Evolutionary conservation across 2,888 invertebrate genomes (phyloP), one percentile per base, ranked within the genome.

Genomic region (Pilophorus perplexus): DNA sequence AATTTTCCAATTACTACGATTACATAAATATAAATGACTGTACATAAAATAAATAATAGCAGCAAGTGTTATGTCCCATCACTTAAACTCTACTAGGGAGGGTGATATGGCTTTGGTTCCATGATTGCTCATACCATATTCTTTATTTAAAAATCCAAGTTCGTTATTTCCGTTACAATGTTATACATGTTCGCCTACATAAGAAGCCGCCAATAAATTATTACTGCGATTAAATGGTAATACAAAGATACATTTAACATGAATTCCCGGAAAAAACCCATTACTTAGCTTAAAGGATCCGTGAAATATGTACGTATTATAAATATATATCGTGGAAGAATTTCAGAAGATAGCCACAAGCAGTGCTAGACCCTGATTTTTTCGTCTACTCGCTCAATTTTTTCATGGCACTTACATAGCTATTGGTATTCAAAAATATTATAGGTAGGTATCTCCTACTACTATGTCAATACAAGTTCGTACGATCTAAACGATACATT

Each of bases 81-180:
- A 59, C 40, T 59, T 59, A 59, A n/a, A n/a, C 18, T 25, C 59
- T 59, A 59, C 23, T 42, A 42, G 59, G 42, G 38, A 25, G 59
- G 55, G 68, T 55, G 68, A 62, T 68, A 68, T 62, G 62, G 62
- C 60, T 44, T 55, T 66, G 68, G 62, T 68, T 66, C 68, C 54
- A 42, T 46, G 60, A 62, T 62, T 62, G 54, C 66, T 60, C 68
- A 65, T 62, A 48, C 62, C 62, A 62, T 28, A 28, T 52, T 28
- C 5, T 46, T 23, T 25, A 46, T 22, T 46, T 46, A 46, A 23
- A 23, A 23, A 25, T 46, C 25, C 23, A 22, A 23, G 23, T 20
- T 20, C 23, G 23, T n/a, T 22, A 46, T 12, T 46, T 46, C n/a
- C n/a, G n/a, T n/a, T n/a, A n/a, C n/a, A n/a, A n/a, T n/a, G n/a